Evolutionary conservation across 2,113 vertebrate genomes (phyloP).

Genomic region (Indicator maculatus): DNA sequence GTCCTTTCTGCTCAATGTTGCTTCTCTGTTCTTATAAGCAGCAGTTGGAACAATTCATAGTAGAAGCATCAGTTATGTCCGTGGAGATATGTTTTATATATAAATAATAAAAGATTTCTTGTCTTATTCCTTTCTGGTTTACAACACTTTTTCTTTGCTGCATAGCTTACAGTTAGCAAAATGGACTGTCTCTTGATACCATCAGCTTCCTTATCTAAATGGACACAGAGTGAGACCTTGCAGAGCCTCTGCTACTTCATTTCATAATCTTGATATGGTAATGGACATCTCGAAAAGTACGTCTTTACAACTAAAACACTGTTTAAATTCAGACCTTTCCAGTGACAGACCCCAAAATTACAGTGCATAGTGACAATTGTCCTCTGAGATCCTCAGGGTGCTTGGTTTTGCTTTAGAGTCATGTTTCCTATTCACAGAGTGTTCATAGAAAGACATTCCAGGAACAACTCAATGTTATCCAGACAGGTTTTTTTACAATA

Average conservation of each 20-base stretch:
- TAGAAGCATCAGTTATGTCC: neutral
- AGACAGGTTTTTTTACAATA: neutral
- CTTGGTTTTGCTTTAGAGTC: neutral
- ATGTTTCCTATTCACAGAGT: neutral
- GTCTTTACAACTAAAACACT: neutral
- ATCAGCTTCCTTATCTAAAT: neutral
- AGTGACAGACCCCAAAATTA: neutral
- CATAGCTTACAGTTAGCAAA: neutral
- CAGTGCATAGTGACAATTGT: neutral
- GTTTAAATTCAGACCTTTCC: neutral
- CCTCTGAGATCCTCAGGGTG: neutral
- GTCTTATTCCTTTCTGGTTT: neutral
- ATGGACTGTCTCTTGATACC: neutral
- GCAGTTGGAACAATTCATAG: neutral
- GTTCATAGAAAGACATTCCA: neutral
- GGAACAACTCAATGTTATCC: neutral
- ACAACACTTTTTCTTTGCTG: neutral
- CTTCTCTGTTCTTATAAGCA: neutral
- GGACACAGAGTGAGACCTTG: fast-evolving
- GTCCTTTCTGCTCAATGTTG: neutral
- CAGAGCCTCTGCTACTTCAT: neutral
- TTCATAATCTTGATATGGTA: neutral
- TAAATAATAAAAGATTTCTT: neutral
- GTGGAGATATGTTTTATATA: neutral
- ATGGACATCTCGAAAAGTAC: neutral